These are phyloP conservation scores for Drosophila neotestacea DNA, from an alignment of 2,888 invertebrate genomes.

Conservation along the genomic window DNA sequence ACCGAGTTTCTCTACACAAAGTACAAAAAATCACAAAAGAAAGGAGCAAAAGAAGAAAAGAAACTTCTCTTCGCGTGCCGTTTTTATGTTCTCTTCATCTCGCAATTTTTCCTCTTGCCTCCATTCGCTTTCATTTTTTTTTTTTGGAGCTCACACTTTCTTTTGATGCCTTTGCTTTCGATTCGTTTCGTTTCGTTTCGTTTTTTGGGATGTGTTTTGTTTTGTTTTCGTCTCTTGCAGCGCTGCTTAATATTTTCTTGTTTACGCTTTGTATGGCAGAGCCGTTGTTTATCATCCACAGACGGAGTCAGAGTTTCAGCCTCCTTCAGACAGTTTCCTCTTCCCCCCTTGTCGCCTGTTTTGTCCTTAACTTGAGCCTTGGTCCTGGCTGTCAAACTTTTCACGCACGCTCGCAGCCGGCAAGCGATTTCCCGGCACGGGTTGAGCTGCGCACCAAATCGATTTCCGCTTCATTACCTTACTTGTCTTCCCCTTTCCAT, in stretches of 20 bases:
- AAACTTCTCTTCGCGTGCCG: constrained; percentile 55
- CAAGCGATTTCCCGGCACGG: constrained; percentile 75
- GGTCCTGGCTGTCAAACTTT: constrained; percentile 61
- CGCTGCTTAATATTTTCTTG: constrained; percentile 79
- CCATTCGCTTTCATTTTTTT: not conserved
- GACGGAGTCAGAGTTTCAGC: not conserved
- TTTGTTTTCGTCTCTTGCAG: constrained; percentile 41
- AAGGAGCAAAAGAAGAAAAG: constrained; percentile 12
- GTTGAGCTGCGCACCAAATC: constrained; percentile 71
- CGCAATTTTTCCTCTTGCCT: constrained; percentile 7
- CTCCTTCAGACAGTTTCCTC: not conserved
- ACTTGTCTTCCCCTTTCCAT: constrained; percentile 8
- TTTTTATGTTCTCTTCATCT: constrained; percentile 44
- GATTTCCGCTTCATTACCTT: constrained; percentile 79
- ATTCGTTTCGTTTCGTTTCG: not conserved
- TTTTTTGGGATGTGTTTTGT: constrained; percentile 3
- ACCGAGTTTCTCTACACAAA: not conserved
- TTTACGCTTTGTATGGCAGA: constrained; percentile 66
- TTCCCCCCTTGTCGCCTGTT: not conserved
- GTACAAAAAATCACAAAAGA: constrained; percentile 3
- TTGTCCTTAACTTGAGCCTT: not conserved
- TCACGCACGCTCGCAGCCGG: constrained; percentile 77
- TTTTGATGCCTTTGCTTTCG: constrained; percentile 17
- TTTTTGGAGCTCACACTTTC: not conserved
- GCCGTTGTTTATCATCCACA: constrained; percentile 67